Evolutionary conservation across 53 echinoderm and acorn worm genomes (phyloP), one percentile per base, ranked within the genome.

Genomic region (Holothuria leucospilota): DNA sequence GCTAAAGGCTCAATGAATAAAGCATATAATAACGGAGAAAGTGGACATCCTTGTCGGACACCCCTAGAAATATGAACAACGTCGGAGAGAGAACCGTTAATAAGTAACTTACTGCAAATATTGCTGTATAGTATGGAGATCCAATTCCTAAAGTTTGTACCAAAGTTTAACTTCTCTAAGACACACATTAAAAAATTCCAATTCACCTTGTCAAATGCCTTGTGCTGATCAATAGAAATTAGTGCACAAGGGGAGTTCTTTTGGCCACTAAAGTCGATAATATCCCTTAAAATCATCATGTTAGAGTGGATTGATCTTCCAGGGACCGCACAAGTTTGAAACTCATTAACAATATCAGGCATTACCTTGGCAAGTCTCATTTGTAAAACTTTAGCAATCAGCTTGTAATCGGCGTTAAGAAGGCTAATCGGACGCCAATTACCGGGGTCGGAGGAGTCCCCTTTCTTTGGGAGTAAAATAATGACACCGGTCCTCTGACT

Each of bases 241-340:
- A 89, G 20, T 40, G 78, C 85, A 16, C 89, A 89, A 40, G 77
- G 18, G 28, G 46, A 67, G 15, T 56, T 52, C 28, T 56, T 63
- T 2, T 77, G 21, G 9, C 52, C 25, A 39, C 24, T 24, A 29
- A 49, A 89, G 26, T 89, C 85, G 21, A 85, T 69, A 2, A 89
- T 59, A 87, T 91, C 93, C 29, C 93, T 60, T 42, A 90, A 68
- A 8, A 93, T 49, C 72, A 71, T 69, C 27, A 91, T 51, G 52
- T 94, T 91, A 9, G 63, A 49, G 78, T 94, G 84, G 18, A 93
- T 90, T 10, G 85, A 82, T 51, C 93, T 46, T 21, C 90, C 85
- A 9, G 88, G 77, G 8, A 94, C 89, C 12, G 85, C 72, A 72
- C 91, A 94, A n/a, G 77, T 52, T 73, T 91, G 89, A 53, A 82